Conservation (phyloP, 1,140 invertebrate species). For the Cydia fagiglandana region DNA sequence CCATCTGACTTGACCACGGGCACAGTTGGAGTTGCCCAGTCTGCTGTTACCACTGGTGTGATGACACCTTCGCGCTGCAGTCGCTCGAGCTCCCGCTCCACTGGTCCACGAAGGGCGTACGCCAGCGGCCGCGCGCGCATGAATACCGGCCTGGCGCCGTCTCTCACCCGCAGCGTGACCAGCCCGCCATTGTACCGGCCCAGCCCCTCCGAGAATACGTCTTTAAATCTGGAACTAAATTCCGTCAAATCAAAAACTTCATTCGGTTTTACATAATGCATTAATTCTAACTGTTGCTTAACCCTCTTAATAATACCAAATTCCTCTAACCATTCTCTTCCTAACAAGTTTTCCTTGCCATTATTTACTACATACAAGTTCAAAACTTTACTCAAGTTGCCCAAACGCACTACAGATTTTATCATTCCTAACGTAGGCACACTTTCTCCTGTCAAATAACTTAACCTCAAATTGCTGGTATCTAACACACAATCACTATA, state of each 20-base stretch:
- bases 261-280: background rate
- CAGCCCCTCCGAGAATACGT: constrained; percentile 46
- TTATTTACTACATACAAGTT: too few relatives aligned
- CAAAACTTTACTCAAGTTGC: too few relatives aligned
- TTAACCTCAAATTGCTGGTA: too few relatives aligned
- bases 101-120: constrained; percentile 43
- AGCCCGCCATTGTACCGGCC: constrained; percentile 44
- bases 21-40: too few relatives aligned
- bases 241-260: background rate
- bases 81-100: constrained; percentile 34
- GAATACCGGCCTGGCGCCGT: constrained; percentile 41
- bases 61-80: constrained; percentile 32
- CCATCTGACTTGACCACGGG: too few relatives aligned
- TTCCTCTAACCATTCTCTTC: constrained; percentile 45
- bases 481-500: too few relatives aligned
- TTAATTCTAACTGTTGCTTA: background rate
- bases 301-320: constrained; percentile 31
- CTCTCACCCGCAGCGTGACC: constrained; percentile 36
- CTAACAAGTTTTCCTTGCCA: constrained; percentile 36
- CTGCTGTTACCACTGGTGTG: too few relatives aligned
- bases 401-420: too few relatives aligned
- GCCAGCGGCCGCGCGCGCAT: constrained; percentile 49
- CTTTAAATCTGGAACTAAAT: constrained; percentile 49
- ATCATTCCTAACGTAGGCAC: too few relatives aligned
- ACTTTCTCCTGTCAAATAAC: too few relatives aligned